Evolutionary conservation across 2,797 vertebrate species (phyloP).

Genomic region (Enteromius paludinosus): DNA sequence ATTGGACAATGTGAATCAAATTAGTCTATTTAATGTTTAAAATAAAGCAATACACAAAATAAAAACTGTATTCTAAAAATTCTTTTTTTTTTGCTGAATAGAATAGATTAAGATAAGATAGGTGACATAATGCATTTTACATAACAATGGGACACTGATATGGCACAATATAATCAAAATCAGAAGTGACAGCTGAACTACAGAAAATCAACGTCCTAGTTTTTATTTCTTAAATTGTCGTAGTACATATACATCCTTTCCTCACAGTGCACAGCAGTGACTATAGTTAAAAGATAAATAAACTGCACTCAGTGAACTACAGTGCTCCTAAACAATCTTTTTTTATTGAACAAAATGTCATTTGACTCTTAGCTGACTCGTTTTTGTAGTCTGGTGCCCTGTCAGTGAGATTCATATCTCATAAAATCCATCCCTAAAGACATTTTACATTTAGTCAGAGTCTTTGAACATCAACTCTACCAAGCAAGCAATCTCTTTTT

Average conservation of each 20-base stretch:
- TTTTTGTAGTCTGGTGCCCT: not conserved
- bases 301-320: not conserved
- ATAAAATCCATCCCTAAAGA: constrained; percentile 52
- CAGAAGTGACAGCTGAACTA: not conserved
- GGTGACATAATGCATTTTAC: not conserved
- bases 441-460: constrained; percentile 39
- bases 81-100: not conserved
- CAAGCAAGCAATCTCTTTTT: not conserved
- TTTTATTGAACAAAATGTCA: not conserved
- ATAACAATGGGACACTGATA: not conserved
- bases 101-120: not conserved
- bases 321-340: not conserved
- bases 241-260: not conserved
- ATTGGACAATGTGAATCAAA: too few relatives aligned
- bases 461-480: constrained; percentile 16
- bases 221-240: not conserved
- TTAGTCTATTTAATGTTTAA: too few relatives aligned
- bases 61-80: not conserved
- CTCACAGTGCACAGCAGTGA: not conserved
- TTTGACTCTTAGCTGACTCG: not conserved
- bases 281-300: not conserved
- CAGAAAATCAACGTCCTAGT: not conserved
- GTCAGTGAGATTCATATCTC: constrained; percentile 32
- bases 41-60: not conserved
- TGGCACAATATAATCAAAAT: not conserved